Evolutionary conservation across 2,113 vertebrate species (phyloP).

Genomic region (Empidonax traillii): DNA sequence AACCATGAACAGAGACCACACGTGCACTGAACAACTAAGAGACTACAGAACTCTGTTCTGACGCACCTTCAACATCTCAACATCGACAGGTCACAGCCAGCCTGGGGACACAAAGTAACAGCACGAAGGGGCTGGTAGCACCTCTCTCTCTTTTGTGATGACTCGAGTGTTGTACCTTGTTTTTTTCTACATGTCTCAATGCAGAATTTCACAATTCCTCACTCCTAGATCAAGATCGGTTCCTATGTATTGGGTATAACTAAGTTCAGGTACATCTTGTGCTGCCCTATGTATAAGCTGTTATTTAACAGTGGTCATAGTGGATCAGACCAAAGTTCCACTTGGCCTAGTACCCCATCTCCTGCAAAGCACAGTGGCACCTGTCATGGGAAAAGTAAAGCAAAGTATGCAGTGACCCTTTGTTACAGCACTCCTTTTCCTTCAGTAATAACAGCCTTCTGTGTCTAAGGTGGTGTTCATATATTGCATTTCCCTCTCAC

Average conservation of each 20-base stretch:
- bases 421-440: neutral
- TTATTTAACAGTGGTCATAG: neutral
- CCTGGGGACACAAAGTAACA: neutral
- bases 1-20: rapidly evolving
- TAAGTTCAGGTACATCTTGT: neutral
- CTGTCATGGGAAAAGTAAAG: neutral
- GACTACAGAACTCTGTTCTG: neutral
- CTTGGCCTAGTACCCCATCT: neutral
- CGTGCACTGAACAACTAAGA: neutral
- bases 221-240: neutral
- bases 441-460: neutral
- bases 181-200: neutral
- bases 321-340: neutral
- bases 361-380: neutral
- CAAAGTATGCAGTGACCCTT: neutral
- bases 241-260: neutral
- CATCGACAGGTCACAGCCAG: neutral
- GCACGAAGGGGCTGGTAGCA: neutral
- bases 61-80: neutral
- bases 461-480: neutral
- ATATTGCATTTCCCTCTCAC: neutral
- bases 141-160: neutral
- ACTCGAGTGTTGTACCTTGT: neutral
- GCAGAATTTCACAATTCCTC: neutral
- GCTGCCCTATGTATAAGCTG: neutral